Evolutionary conservation across 64 coral and sea anemone genomes (phyloP), one percentile per base, ranked within the genome.

Genomic region (Orbicella faveolata): DNA sequence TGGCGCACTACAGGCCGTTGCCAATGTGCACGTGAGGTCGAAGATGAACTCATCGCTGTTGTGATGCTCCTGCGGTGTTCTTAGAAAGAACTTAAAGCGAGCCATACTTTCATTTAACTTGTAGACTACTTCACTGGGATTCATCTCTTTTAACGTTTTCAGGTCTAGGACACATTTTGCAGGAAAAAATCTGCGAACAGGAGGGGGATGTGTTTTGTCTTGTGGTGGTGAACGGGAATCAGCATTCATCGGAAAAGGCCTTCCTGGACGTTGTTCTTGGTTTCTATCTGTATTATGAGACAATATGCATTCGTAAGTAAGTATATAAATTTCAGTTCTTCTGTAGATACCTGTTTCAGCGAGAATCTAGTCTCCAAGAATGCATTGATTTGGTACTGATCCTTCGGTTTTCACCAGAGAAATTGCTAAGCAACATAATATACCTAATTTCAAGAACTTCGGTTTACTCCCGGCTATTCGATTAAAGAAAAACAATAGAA

Each of bases 21-120:
- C 77, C 10, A 90, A 55, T 5, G 30, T 74, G 34, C 65, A 81
- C 6, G 54, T 79, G 23, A 90, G 67, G 13, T 90, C 52, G 52
- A 37, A 82, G 68, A 37, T 90, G 78, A 75, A 79, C 9, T 74
- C 64, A 0, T 74, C 82, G 10, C 23, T 72, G 82, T 85, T 52
- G 41, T 85, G 82, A 7, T 85, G 20, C 13, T 85, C 19, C 11
- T 70, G 2, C 15, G 73, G 6, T 13, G 82, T 53, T 70, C 36
- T 1, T 10, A 85, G 37, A 72, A 85, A 10, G 13, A 72, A 72
- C 20, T 85, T 85, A 0, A 85, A 30, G 1, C 68, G 64, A 6
- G 1, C 39, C 36, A 85, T 85, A 19, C 37, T 25, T 21, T 72
- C 82, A 34, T 72, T 73, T 6, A 85, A n/a, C 37, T 16, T 52